These are phyloP conservation scores for Sesia apiformis DNA, from an alignment of 2,888 invertebrate genomes.

Conservation along the genomic window DNA sequence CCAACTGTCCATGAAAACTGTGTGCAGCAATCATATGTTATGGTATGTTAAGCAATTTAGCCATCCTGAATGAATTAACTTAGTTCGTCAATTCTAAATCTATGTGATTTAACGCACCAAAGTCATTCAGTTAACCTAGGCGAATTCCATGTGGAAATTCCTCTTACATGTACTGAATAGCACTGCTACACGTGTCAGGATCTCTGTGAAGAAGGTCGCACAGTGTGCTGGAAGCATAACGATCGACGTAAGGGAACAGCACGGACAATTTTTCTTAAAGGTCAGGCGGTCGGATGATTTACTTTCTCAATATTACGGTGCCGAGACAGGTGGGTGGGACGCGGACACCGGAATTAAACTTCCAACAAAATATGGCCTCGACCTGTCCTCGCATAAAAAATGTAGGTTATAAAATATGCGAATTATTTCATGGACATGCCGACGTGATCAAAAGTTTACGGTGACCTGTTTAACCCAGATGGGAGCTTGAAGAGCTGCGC, in stretches of 20 bases:
- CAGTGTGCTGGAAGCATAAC: neutral
- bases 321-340: conserved; percentile 45
- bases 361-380: conserved; percentile 40
- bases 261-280: conserved; percentile 22
- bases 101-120: no score
- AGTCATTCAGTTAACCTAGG: no score
- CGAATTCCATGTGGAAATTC: no score
- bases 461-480: neutral
- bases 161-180: no score
- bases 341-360: conserved; percentile 49
- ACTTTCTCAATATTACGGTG: conserved; percentile 43
- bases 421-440: neutral
- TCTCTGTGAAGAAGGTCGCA: neutral
- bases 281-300: conserved; percentile 46
- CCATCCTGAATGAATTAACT: no score
- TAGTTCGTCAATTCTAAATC: no score
- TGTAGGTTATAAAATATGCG: neutral
- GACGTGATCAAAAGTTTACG: neutral
- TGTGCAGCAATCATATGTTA: no score
- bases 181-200: no score
- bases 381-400: conserved; percentile 14
- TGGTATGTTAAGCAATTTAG: no score
- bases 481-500: no score
- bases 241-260: neutral
- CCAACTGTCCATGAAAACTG: no score